Evolutionary conservation across 2,113 vertebrate genomes (phyloP), one percentile per base, ranked within the genome.

Genomic region (Spea bombifrons): DNA sequence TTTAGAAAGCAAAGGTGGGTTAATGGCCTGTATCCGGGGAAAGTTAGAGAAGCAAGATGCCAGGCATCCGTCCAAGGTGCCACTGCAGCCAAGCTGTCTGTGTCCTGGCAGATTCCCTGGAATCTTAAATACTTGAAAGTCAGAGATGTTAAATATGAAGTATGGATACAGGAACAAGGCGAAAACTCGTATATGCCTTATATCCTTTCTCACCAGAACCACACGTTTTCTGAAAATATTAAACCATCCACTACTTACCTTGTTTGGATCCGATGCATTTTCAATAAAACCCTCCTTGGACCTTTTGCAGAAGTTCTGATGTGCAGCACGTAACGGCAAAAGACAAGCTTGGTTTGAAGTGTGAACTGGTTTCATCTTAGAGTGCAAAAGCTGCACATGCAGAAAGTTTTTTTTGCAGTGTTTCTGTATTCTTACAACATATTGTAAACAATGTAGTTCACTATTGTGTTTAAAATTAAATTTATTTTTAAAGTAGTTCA

Each of bases 151-250:
- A 95, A 93, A 86, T 99, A 99, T 0, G 97, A 99, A 86, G 97
- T 99, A 65, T 99, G 97, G 97, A 97, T 99, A 81, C 97, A 99
- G 89, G 97, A 99, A 84, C 96, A 98, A 89, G 97, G 97, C 48
- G 97, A 99, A 87, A 98, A 96, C 91, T 97, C 96, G 1, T 99
- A 99, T 74, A 97, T 96, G 95, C 97, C 97, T 90, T 95, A 98
- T 75, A 95, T 98, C 81, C 90, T 99, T 81, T 91, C 93, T 44
- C 94, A 96, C 85, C 97, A 95, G 90, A 99, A 99, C 90, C 97
- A 98, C 83, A 99, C 97, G 0, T 99, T 99, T 87, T 95, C 95
- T 0, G 97, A 98, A 83, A 98, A 97, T 90, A 97, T 99, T 82
- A 99, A 98, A 82, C 97, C 97, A 70, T 98, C 97, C 84, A 97